Conservation (phyloP, 2,888 invertebrate genomes). For the Petrophora chlorosata region DNA sequence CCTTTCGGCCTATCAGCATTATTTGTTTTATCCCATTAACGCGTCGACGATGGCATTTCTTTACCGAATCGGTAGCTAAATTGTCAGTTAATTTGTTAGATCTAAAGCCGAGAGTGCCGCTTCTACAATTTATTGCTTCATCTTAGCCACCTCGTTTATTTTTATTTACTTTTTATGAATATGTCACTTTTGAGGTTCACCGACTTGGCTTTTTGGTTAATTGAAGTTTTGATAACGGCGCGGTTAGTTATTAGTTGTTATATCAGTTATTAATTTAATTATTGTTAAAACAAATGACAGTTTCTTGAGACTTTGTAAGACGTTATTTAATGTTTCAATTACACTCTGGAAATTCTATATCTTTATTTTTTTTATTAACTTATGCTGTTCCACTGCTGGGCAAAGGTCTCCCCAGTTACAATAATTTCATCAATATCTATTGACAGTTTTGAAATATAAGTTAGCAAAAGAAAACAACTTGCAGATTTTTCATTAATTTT, state of each 20-base stretch:
- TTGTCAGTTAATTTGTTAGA: constrained; percentile 81
- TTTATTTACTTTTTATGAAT: constrained; percentile 48
- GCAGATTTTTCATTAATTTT: too few species aligned
- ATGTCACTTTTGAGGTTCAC: constrained; percentile 41
- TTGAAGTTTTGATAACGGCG: constrained; percentile 23
- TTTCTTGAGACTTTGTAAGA: too few species aligned
- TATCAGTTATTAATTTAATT: too few species aligned
- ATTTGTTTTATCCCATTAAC: constrained; percentile 72
- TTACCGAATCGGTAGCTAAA: constrained; percentile 80
- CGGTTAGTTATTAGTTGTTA: neutral
- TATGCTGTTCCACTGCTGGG: too few species aligned
- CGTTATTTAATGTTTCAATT: too few species aligned
- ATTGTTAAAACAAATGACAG: too few species aligned
- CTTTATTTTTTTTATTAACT: too few species aligned
- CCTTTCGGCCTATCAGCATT: constrained; percentile 47
- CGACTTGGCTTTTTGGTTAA: constrained; percentile 26
- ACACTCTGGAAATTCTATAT: too few species aligned
- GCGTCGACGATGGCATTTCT: constrained; percentile 53
- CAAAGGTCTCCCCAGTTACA: too few species aligned
- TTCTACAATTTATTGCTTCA: constrained; percentile 77
- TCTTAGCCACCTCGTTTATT: constrained; percentile 65
- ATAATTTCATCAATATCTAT: too few species aligned
- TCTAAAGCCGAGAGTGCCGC: constrained; percentile 74
- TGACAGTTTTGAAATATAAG: too few species aligned
- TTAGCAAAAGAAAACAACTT: too few species aligned